Conservation (phyloP, 2,113 vertebrate genomes). For the Syrmaticus mikado region DNA sequence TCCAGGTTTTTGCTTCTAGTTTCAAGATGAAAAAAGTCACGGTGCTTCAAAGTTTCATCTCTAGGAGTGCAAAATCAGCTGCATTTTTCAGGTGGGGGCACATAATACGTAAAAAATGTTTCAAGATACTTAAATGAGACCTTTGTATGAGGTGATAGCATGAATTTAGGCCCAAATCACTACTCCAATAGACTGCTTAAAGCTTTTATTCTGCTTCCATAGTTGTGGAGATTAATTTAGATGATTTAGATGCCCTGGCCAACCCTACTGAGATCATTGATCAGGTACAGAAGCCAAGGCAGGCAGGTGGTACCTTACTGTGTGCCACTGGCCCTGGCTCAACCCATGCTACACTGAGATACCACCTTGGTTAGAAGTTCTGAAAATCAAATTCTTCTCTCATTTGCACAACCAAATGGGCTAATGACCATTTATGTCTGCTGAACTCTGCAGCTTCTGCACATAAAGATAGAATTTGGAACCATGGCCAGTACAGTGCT, state of each 20-base stretch:
- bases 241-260: neutral
- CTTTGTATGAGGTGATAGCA: neutral
- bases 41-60: neutral
- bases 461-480: neutral
- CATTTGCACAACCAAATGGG: neutral
- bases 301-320: neutral
- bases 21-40: neutral
- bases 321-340: neutral
- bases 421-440: neutral
- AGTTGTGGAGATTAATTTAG: neutral
- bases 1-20: neutral
- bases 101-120: neutral
- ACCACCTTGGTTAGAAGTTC: neutral
- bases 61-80: neutral
- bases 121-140: neutral
- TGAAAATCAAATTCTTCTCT: neutral
- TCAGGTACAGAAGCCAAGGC: neutral
- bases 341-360: neutral
- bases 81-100: neutral
- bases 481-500: fast-evolving
- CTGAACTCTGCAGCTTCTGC: neutral
- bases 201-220: neutral
- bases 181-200: neutral
- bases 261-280: neutral
- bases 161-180: neutral